These are phyloP conservation scores for Trichacis sp. DNA, from an alignment of 2,888 invertebrate genomes.

Conservation along the genomic window DNA sequence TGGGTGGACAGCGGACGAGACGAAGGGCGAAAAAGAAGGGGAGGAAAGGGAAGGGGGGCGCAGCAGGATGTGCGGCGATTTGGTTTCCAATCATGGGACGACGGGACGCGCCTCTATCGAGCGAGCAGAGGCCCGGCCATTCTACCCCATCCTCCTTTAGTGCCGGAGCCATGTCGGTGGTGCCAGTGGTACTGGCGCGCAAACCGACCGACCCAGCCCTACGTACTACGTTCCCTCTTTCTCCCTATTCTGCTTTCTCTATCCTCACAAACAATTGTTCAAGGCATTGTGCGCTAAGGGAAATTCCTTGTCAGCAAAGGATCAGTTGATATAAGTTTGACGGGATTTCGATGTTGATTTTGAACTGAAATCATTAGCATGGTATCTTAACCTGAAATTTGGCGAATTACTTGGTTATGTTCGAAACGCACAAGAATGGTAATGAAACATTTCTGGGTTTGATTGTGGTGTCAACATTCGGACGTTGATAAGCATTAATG, in stretches of 20 bases:
- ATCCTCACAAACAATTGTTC: too few species aligned
- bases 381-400: too few species aligned
- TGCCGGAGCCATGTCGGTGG: conserved; percentile 60
- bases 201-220: conserved; percentile 51
- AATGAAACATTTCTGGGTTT: too few species aligned
- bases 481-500: too few species aligned
- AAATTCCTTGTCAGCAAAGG: too few species aligned
- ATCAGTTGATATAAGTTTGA: too few species aligned
- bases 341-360: too few species aligned
- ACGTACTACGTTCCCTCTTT: conserved; percentile 42
- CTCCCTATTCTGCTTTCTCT: conserved; percentile 42
- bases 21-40: conserved; percentile 45
- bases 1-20: conserved; percentile 31
- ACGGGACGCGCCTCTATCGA: conserved; percentile 69
- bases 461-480: too few species aligned
- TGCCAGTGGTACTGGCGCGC: conserved; percentile 59
- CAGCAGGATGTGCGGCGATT: conserved; percentile 68
- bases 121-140: conserved; percentile 67
- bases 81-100: conserved; percentile 70
- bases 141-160: conserved; percentile 60
- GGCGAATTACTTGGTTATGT: too few species aligned
- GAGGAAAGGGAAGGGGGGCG: conserved; percentile 60
- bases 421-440: too few species aligned
- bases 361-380: too few species aligned
- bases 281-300: too few species aligned